Base-by-base conservation (phyloP, 1,140 invertebrate genomes). In the Phenacoccus solenopsis region DNA sequence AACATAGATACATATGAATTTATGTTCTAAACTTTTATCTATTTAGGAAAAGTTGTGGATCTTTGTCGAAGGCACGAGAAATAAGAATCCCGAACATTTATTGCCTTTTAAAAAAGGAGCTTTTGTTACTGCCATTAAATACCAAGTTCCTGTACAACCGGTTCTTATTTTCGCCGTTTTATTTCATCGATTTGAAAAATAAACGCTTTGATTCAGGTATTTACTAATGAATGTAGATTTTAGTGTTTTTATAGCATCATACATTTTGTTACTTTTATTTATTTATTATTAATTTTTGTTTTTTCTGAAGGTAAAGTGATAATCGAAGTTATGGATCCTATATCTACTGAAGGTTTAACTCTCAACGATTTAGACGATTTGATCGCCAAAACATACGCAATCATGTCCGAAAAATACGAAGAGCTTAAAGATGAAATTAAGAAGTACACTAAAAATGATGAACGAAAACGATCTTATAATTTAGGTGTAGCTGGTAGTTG, bases 311-410 rank as follows among this genome's bases (percentile, higher is more conserved):
- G 90, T 68, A 87, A 87, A 76, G 84, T 91, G 56, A 84, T 90
- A 21, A 86, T 93, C 20, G 89, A 88, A 59, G 85, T 88, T 28
- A 78, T 94, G 71, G 88, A 89, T 69, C 86, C 88, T 21, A 87
- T 94, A 69, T 80, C 86, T 16, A 94, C 91, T 2, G 82, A 85
- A 76, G 89, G 90, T n/a, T 81, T 91, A 73, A 87, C 82, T 56
- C 80, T 84, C 61, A 81, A 85, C 57, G 87, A 93, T 77, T 81
- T 93, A 35, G 85, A 88, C 69, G 78, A 81, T 9, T 79, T 94
- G 1, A 87, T 90, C 76, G 83, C 88, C 56, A 80, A 83, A 72
- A 85, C 86, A 0, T 80, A 83, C 71, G 78, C 80, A 30, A 77
- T 82, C 74, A 90, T 90, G 88, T 79, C 79, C 12, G 25, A 22